A percentile compares a stretch with the other conserved stretches of the same genome.
phyloP scores from a whole-genome alignment of 30 jellyfish, hydroid and myxozoan genomes.

The Thelohanellus kitauei region DNA sequence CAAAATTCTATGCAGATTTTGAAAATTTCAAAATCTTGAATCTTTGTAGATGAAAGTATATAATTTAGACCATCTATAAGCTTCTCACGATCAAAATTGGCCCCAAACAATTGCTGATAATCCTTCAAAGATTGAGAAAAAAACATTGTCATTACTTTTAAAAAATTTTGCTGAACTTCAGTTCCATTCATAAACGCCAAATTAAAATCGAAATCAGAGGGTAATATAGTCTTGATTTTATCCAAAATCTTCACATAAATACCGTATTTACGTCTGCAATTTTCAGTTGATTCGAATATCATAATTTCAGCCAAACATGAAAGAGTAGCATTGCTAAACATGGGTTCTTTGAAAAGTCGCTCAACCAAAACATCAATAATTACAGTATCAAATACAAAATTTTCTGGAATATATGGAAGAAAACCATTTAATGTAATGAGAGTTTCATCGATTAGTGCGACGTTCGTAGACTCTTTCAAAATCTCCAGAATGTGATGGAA shows the following conservation, averaged over 20 bases:
- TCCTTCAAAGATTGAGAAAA: slow-evolving; percentile 44
- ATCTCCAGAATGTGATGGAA: neutral
- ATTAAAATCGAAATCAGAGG: no score
- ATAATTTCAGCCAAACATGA: slow-evolving; percentile 79
- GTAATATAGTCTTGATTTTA: no score
- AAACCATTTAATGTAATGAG: no score
- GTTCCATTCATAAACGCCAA: slow-evolving; percentile 48
- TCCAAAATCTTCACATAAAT: no score
- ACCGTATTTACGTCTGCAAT: no score
- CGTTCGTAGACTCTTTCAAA: neutral
- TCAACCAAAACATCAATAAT: no score
- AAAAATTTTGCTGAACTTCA: slow-evolving; percentile 77
- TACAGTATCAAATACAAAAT: no score
- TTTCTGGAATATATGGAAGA: no score
- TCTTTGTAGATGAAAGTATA: slow-evolving; percentile 43
- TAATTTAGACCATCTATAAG: slow-evolving; percentile 59
- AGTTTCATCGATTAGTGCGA: neutral
- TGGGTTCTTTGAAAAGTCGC: slow-evolving; percentile 77
- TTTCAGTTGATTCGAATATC: no score
- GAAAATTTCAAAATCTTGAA: slow-evolving; percentile 69
- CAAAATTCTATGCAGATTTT: slow-evolving; percentile 78
- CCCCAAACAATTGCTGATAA: slow-evolving; percentile 35
- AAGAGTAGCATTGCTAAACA: slow-evolving; percentile 67
- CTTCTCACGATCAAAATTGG: no score
- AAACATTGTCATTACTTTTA: slow-evolving; percentile 53